Conservation (phyloP, 2,797 vertebrate species). For the Pangasius djambal region DNA sequence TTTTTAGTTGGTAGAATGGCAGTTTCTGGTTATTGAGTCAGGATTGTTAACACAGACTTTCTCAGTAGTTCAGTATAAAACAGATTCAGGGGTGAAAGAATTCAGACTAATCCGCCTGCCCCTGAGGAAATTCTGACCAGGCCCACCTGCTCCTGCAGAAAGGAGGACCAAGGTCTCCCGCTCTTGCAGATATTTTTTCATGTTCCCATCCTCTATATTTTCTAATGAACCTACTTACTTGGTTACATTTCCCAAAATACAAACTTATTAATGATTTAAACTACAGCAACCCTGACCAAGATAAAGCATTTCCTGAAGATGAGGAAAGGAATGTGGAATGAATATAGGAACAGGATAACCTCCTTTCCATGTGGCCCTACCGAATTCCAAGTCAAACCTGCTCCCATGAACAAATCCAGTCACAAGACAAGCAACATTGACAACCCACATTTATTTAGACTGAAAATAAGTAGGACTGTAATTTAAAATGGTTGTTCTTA, state of each 20-base stretch:
- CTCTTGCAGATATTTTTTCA: background rate
- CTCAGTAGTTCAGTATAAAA: background rate
- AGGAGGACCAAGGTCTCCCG: background rate
- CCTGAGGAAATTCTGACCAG: background rate
- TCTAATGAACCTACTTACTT: background rate
- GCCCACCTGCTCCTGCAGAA: background rate
- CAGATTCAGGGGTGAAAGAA: background rate
- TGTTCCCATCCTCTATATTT: background rate
- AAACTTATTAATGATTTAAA: background rate
- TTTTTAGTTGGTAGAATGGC: background rate
- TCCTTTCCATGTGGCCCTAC: background rate
- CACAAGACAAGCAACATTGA: background rate
- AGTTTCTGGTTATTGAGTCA: background rate
- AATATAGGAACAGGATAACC: background rate
- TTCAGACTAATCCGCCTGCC: background rate
- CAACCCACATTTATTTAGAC: background rate
- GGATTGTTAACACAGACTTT: background rate
- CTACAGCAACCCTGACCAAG: background rate
- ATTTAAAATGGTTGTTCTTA: background rate
- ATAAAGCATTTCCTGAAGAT: background rate
- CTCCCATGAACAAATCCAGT: background rate
- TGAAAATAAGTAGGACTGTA: background rate
- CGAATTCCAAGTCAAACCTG: background rate
- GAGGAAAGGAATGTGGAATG: background rate
- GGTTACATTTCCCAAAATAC: background rate